Percentiles rank a stretch among this genome's conserved stretches.
These are phyloP conservation scores for Phalangium opilio DNA, from an alignment of 2,888 invertebrate genomes.

Conservation along the genomic window DNA sequence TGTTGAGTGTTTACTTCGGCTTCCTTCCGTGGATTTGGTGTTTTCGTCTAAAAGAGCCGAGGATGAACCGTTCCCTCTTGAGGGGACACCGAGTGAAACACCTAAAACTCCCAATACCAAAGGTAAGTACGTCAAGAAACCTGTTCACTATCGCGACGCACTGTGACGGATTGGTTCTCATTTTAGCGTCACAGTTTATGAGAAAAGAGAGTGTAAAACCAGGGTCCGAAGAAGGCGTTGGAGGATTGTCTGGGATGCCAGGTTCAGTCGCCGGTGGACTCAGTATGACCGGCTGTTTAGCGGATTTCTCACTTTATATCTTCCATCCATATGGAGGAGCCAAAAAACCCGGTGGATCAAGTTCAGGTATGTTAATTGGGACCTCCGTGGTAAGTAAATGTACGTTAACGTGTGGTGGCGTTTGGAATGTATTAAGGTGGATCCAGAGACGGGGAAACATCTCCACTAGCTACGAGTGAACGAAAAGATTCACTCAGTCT, in stretches of 20 bases:
- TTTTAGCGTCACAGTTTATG: no score
- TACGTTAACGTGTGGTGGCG: background rate
- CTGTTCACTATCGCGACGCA: no score
- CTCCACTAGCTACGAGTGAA: conserved; percentile 54
- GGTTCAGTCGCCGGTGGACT: conserved; percentile 49
- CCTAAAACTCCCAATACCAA: no score
- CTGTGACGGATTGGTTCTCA: no score
- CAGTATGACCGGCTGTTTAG: conserved; percentile 87
- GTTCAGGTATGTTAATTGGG: background rate
- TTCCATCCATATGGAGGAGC: conserved; percentile 93
- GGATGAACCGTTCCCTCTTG: conserved; percentile 38
- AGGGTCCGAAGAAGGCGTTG: no score
- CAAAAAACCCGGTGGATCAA: conserved; percentile 51
- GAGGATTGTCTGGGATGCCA: no score
- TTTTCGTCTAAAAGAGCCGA: conserved; percentile 83
- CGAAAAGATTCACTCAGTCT: conserved; percentile 89
- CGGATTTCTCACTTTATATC: conserved; percentile 93
- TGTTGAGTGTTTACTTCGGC: conserved; percentile 85
- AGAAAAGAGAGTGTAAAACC: no score
- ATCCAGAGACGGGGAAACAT: conserved; percentile 19
- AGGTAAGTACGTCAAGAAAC: no score
- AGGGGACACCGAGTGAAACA: no score
- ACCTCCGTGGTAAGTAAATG: background rate
- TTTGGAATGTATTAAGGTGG: conserved; percentile 13
- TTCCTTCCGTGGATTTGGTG: conserved; percentile 92